Conservation (phyloP, 2,888 invertebrate species). For the Tholera decimalis region DNA sequence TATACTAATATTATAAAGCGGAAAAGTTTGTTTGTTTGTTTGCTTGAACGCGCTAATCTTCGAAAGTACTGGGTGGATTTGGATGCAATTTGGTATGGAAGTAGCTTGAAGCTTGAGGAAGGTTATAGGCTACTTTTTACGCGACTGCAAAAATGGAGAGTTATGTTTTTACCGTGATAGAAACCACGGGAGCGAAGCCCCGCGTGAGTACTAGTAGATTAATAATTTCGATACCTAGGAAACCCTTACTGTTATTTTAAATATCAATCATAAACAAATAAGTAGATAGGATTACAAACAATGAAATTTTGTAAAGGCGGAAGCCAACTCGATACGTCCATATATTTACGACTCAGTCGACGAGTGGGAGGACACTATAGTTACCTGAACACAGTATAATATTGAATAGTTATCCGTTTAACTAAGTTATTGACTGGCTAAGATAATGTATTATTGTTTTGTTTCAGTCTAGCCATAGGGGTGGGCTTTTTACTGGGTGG, state of each 20-base stretch:
- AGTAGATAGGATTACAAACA: slow-evolving; percentile 10
- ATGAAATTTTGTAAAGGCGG: slow-evolving; percentile 41
- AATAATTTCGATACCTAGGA: no score
- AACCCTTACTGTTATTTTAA: slow-evolving; percentile 7
- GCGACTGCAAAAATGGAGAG: no score
- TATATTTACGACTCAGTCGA: slow-evolving; percentile 31
- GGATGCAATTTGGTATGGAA: no score
- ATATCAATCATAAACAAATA: slow-evolving; percentile 12
- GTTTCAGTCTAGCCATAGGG: neutral
- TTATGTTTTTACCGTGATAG: no score
- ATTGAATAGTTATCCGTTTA: slow-evolving; percentile 24
- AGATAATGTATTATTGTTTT: slow-evolving; percentile 23
- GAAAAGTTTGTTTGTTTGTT: no score
- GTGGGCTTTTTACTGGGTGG: slow-evolving; percentile 2
- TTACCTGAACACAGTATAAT: slow-evolving; percentile 31
- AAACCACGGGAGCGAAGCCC: no score
- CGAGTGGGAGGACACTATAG: slow-evolving; percentile 35
- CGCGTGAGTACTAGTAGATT: no score
- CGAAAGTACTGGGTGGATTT: no score
- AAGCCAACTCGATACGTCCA: slow-evolving; percentile 29
- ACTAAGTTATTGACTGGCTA: slow-evolving; percentile 28
- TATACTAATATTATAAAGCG: no score
- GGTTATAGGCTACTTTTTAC: no score
- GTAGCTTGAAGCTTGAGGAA: no score
- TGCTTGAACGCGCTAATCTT: no score